Percentiles rank a stretch among this genome's conserved stretches.
These are phyloP conservation scores for Cartodere bifasciata DNA, from an alignment of 2,888 invertebrate species.

Conservation along the genomic window DNA sequence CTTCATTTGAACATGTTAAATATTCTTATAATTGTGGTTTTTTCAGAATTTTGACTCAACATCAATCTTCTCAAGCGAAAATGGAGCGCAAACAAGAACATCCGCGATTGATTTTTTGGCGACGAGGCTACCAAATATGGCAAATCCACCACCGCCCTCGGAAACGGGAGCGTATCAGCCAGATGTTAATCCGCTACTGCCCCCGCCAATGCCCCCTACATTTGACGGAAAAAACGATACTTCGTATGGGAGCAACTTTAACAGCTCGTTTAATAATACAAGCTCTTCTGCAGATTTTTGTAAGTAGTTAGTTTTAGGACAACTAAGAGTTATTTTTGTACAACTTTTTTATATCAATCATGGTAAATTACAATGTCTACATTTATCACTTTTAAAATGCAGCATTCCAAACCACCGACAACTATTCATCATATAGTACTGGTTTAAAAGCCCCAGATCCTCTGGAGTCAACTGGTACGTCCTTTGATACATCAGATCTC, in stretches of 20 bases:
- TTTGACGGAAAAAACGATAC: no score
- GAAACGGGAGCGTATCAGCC: slow-evolving; percentile 11
- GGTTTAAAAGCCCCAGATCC: no score
- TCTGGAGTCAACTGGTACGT: not conserved
- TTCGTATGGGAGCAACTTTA: no score
- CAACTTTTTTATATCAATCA: no score
- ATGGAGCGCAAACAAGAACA: slow-evolving; percentile 11
- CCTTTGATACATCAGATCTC: not conserved
- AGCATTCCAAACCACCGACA: slow-evolving; percentile 1
- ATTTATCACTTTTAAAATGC: no score
- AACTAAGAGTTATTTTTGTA: no score
- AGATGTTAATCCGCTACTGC: slow-evolving; percentile 30
- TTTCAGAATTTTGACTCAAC: slow-evolving; percentile 21
- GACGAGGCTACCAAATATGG: not conserved
- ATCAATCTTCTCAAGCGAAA: slow-evolving; percentile 11
- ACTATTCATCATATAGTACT: not conserved
- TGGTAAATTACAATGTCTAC: no score
- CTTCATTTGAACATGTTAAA: slow-evolving; percentile 5
- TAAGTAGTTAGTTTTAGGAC: no score
- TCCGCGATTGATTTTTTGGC: not conserved
- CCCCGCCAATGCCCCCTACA: slow-evolving; percentile 37
- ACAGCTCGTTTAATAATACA: no score
- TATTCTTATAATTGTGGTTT: slow-evolving; percentile 8
- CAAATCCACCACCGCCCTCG: slow-evolving; percentile 1
- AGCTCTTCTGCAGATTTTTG: no score